A percentile compares a stretch with the other conserved stretches of the same genome.
Conservation (phyloP, 2,113 vertebrate genomes). For the Limnothrissa miodon region DNA sequence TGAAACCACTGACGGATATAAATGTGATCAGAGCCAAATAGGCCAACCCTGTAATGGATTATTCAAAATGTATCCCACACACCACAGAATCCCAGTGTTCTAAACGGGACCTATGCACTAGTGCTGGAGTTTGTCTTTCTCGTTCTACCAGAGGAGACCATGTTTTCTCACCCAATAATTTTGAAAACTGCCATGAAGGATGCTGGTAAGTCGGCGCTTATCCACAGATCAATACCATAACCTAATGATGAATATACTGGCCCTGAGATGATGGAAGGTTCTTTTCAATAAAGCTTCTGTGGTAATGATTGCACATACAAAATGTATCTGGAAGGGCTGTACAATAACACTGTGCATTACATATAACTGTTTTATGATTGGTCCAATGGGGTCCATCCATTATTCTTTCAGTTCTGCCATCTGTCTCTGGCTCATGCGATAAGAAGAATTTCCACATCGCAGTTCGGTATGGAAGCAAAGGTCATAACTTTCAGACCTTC, state of each 20-base stretch:
- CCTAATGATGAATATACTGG: not conserved
- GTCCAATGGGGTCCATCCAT: not conserved
- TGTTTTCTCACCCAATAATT: constrained; percentile 46
- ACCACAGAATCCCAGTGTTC: constrained; percentile 42
- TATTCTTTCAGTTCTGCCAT: constrained; percentile 46
- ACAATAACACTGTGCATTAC: no score
- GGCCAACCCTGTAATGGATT: not conserved
- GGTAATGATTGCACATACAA: not conserved
- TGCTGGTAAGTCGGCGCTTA: constrained; percentile 40
- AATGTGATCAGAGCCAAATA: not conserved
- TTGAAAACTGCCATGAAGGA: constrained; percentile 48
- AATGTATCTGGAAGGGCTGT: no score
- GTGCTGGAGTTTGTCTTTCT: constrained; percentile 57
- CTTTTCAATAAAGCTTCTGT: not conserved
- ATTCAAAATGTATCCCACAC: not conserved
- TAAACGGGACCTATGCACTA: constrained; percentile 36
- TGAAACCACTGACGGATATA: not conserved
- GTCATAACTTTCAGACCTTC: constrained; percentile 45
- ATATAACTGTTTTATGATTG: no score
- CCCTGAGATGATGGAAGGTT: not conserved
- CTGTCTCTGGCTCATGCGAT: constrained; percentile 53
- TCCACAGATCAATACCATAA: no score
- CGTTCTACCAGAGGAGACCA: constrained; percentile 48
- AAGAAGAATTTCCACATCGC: constrained; percentile 53
- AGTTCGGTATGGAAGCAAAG: constrained; percentile 50